A percentile compares a stretch with the other conserved stretches of the same genome.
These are phyloP conservation scores for Eilema caniola DNA, from an alignment of 2,888 invertebrate genomes.

Conservation along the genomic window DNA sequence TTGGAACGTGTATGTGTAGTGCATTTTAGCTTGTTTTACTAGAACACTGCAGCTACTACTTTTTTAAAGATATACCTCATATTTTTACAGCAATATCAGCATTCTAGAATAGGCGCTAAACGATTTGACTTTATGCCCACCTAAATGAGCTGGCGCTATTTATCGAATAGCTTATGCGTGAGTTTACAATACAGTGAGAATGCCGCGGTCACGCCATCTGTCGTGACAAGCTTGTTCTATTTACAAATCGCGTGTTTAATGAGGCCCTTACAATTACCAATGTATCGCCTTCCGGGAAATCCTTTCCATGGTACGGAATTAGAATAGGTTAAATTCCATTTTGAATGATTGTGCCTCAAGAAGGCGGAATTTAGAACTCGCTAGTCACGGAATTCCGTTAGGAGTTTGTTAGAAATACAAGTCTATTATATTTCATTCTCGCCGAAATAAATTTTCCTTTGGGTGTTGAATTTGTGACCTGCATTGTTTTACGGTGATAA, in stretches of 20 bases:
- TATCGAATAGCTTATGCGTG: constrained; percentile 4
- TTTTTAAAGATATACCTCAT: no score
- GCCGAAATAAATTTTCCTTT: background rate
- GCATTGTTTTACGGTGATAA: background rate
- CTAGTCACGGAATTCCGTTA: constrained; percentile 1
- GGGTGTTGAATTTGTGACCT: background rate
- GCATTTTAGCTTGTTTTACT: no score
- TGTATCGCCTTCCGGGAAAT: constrained; percentile 4
- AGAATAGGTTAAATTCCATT: background rate
- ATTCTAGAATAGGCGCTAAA: background rate
- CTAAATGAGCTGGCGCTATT: background rate
- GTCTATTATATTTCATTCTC: background rate
- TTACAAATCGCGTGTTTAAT: constrained; percentile 4
- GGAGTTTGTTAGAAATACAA: background rate
- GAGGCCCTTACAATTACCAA: constrained; percentile 2
- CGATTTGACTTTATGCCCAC: background rate
- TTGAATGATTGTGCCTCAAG: constrained; percentile 4
- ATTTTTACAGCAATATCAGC: no score
- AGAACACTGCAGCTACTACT: no score
- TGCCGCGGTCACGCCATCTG: background rate
- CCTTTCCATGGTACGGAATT: constrained; percentile 2
- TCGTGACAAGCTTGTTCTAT: constrained; percentile 4
- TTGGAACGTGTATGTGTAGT: no score
- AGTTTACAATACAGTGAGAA: background rate
- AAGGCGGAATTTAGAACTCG: background rate